A percentile compares a stretch with the other conserved stretches of the same genome.
Conservation (phyloP, 2,888 invertebrate species). For the Drosophila rellima region DNA sequence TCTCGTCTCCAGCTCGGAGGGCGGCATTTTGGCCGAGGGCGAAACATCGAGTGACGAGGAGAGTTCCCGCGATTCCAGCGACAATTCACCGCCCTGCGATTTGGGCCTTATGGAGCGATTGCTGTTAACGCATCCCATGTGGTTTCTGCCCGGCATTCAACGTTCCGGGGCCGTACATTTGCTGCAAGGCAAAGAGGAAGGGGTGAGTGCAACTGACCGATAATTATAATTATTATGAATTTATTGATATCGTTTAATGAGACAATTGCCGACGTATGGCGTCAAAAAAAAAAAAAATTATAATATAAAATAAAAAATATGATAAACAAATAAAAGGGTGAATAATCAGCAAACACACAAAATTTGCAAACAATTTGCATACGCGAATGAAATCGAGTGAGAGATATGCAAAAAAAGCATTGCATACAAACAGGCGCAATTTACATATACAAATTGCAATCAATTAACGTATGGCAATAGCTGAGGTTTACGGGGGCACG, state of each 20-base stretch:
- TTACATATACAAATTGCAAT: conserved; percentile 85
- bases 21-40: conserved; percentile 87
- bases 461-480: conserved; percentile 81
- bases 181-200: conserved; percentile 96
- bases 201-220: conserved; percentile 88
- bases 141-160: conserved; percentile 97
- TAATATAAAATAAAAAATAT: conserved; percentile 1
- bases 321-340: conserved; percentile 12
- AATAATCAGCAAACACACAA: conserved; percentile 51
- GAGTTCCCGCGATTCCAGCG: conserved; percentile 87
- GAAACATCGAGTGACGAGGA: conserved; percentile 88
- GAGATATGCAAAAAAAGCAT: conserved; percentile 7
- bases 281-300: conserved; percentile 31
- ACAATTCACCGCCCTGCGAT: conserved; percentile 91
- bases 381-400: conserved; percentile 2
- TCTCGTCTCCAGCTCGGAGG: conserved; percentile 86
- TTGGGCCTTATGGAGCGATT: conserved; percentile 94
- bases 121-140: conserved; percentile 96
- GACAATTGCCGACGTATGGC: conserved; percentile 53
- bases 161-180: conserved; percentile 97
- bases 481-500: conserved; percentile 16
- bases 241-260: conserved; percentile 72
- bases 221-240: conserved; percentile 68
- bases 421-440: conserved; percentile 38
- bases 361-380: conserved; percentile 63